Conservation (phyloP, 2,888 invertebrate species). For the Leptura quadrifasciata region DNA sequence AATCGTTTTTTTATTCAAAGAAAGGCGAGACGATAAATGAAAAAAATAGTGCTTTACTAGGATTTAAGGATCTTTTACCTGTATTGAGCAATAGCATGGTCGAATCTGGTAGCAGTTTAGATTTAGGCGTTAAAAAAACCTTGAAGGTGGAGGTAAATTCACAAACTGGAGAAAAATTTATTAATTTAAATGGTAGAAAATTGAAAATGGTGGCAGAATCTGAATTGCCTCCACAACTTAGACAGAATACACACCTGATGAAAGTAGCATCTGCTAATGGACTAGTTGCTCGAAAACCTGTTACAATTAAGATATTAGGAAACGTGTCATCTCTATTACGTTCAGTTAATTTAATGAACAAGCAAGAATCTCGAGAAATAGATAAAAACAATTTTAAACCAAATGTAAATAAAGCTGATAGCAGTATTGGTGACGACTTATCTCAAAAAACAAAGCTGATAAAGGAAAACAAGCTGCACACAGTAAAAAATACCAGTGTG, state of each 20-base stretch:
- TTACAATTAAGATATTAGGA: constrained; percentile 47
- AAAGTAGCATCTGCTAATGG: constrained; percentile 17
- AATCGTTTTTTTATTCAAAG: constrained; percentile 42
- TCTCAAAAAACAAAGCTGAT: constrained; percentile 30
- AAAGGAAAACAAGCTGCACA: constrained; percentile 18
- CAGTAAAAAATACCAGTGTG: constrained; percentile 25
- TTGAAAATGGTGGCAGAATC: constrained; percentile 57
- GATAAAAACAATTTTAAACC: constrained; percentile 41
- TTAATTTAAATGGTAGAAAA: constrained; percentile 60
- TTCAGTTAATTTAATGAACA: constrained; percentile 5
- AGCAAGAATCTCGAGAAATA: constrained; percentile 7
- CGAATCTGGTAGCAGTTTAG: constrained; percentile 8
- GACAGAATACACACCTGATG: constrained; percentile 14
- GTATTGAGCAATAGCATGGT: constrained; percentile 34
- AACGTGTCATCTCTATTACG: constrained; percentile 32
- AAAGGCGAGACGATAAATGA: constrained; percentile 37
- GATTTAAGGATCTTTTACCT: constrained; percentile 45
- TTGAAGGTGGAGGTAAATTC: constrained; percentile 44
- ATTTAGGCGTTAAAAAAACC: constrained; percentile 22
- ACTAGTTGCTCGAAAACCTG: constrained; percentile 21
- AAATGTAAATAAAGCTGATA: constrained; percentile 39
- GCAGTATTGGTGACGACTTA: constrained; percentile 12
- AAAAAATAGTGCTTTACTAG: constrained; percentile 43
- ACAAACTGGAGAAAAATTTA: constrained; percentile 57
- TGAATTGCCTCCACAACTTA: constrained; percentile 37